Evolutionary conservation across 2,113 vertebrate genomes (phyloP).

Genomic region (Nipponia nippon): DNA sequence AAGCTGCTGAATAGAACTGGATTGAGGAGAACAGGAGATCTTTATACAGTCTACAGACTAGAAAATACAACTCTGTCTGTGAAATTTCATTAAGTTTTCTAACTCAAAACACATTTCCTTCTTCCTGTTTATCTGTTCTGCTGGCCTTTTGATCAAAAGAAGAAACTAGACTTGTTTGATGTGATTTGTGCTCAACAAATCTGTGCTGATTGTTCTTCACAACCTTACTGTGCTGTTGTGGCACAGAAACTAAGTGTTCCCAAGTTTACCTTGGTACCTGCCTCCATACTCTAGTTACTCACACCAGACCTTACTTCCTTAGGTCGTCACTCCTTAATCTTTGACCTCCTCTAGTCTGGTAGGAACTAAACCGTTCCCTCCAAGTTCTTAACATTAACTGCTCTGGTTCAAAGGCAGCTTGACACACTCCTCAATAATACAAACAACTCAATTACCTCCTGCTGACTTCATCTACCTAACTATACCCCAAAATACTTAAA

Average conservation of each 20-base stretch:
- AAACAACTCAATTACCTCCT: neutral
- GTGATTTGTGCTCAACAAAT: neutral
- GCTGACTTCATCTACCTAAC: neutral
- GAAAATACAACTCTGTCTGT: neutral
- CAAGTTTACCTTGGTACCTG: neutral
- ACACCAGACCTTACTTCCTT: neutral
- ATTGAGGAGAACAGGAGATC: neutral
- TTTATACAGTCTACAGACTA: neutral
- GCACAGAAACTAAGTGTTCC: neutral
- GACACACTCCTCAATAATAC: neutral
- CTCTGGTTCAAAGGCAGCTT: neutral
- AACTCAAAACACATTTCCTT: neutral
- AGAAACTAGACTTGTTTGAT: neutral
- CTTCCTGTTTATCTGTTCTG: neutral
- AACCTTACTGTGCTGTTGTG: neutral
- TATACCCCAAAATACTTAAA: neutral
- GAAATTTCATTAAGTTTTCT: neutral
- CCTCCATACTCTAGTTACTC: neutral
- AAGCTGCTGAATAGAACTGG: neutral
- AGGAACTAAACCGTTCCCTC: neutral
- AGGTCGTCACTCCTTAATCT: neutral
- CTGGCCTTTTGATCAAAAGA: neutral
- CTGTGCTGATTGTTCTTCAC: neutral
- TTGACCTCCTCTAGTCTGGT: neutral
- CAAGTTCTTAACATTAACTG: neutral